phyloP scores from a whole-genome alignment of 1,140 invertebrate genomes.

The Campoletis sonorensis region DNA sequence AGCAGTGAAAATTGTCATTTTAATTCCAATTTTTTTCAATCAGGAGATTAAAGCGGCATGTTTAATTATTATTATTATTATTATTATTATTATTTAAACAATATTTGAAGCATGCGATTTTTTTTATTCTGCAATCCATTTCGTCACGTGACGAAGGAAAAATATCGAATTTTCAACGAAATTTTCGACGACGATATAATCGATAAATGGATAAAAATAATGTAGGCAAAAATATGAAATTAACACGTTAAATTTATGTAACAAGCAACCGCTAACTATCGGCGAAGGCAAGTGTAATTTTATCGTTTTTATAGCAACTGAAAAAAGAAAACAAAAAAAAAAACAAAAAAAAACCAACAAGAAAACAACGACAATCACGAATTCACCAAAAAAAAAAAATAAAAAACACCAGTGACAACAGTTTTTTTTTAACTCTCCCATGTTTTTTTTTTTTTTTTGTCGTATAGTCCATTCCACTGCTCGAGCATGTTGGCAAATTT shows the following conservation, averaged over 20 bases:
- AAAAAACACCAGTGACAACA: not conserved
- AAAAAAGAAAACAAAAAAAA: not conserved
- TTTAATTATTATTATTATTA: no score
- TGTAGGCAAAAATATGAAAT: not conserved
- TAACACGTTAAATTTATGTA: slow-evolving; percentile 47
- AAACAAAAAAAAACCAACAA: not conserved
- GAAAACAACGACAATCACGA: slow-evolving; percentile 27
- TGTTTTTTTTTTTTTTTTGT: not conserved
- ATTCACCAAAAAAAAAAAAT: no score
- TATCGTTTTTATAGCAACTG: slow-evolving; percentile 50
- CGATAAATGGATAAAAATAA: not conserved
- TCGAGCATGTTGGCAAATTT: slow-evolving; percentile 37
- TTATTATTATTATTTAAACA: no score
- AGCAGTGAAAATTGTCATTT: no score
- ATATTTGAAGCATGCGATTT: no score
- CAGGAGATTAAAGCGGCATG: no score
- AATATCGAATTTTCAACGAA: not conserved
- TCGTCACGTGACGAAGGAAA: no score
- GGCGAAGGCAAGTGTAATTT: slow-evolving; percentile 74
- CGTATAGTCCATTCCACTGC: slow-evolving; percentile 16
- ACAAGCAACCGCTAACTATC: slow-evolving; percentile 74
- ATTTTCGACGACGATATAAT: not conserved
- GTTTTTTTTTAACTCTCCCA: not conserved
- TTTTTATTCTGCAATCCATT: no score
- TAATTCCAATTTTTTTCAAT: no score